Evolutionary conservation across 2,888 invertebrate species (phyloP).

Genomic region (Nephrotoma appendiculata): DNA sequence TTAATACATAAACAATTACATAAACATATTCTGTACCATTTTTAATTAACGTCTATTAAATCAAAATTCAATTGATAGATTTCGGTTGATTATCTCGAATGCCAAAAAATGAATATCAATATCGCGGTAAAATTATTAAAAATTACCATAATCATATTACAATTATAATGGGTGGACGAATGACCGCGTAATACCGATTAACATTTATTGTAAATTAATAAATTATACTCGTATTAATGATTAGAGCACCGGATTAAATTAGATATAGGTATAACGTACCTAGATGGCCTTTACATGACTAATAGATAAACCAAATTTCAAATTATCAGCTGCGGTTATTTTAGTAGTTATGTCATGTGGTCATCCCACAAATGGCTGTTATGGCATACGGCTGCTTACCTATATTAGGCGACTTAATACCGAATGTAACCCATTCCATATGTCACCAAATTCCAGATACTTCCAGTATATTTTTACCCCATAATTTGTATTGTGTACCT

Average conservation of each 20-base stretch:
- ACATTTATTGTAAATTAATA: no score
- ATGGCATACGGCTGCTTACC: no score
- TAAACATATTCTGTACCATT: neutral
- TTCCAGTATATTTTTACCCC: neutral
- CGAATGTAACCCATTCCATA: neutral
- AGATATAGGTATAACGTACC: neutral
- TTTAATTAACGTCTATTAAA: neutral
- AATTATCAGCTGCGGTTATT: no score
- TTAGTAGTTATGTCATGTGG: no score
- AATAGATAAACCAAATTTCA: neutral
- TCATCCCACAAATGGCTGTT: no score
- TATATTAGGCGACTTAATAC: no score
- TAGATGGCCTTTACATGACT: neutral
- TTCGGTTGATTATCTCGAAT: neutral
- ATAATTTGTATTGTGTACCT: neutral
- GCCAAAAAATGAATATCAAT: no score
- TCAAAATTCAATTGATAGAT: neutral
- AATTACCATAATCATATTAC: neutral
- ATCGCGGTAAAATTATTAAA: neutral
- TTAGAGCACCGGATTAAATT: neutral
- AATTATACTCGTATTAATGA: no score
- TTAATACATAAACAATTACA: neutral
- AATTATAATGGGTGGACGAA: neutral
- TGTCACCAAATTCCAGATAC: neutral
- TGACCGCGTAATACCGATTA: neutral